Percentiles rank a stretch among this genome's conserved stretches.
These are phyloP conservation scores for Ameiurus melas DNA, from an alignment of 2,113 vertebrate species.

Conservation along the genomic window DNA sequence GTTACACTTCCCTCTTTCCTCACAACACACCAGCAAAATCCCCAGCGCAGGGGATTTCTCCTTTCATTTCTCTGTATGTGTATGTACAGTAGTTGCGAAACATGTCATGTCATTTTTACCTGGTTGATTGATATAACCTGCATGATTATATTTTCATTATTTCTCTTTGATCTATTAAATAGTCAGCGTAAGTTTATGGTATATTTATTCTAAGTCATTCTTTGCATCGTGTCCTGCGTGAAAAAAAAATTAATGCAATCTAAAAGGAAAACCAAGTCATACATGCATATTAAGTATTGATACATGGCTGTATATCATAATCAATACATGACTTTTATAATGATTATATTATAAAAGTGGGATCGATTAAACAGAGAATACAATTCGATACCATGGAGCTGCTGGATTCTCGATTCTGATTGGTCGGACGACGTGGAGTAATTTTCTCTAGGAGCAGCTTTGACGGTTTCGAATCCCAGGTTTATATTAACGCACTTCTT, in stretches of 20 bases:
- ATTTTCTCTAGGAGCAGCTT: neutral
- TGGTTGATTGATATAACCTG: neutral
- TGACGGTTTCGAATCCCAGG: neutral
- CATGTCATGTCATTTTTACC: neutral
- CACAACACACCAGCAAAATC: slow-evolving; percentile 2
- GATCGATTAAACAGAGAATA: neutral
- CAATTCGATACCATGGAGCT: neutral
- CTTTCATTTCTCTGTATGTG: neutral
- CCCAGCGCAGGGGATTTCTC: neutral
- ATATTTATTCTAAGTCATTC: no score
- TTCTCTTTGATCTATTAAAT: neutral
- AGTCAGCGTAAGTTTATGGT: neutral
- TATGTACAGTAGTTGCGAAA: neutral
- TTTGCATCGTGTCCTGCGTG: no score
- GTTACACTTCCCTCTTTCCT: neutral
- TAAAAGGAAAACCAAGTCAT: no score
- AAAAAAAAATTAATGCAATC: no score
- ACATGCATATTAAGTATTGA: neutral
- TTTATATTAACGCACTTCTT: no score
- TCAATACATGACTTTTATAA: neutral
- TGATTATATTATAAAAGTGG: neutral
- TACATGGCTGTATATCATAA: neutral
- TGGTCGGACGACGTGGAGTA: neutral
- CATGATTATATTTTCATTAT: neutral
- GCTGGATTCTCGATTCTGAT: neutral